Conservation (phyloP, 2,888 invertebrate species). For the Phymatocera aterrima region DNA sequence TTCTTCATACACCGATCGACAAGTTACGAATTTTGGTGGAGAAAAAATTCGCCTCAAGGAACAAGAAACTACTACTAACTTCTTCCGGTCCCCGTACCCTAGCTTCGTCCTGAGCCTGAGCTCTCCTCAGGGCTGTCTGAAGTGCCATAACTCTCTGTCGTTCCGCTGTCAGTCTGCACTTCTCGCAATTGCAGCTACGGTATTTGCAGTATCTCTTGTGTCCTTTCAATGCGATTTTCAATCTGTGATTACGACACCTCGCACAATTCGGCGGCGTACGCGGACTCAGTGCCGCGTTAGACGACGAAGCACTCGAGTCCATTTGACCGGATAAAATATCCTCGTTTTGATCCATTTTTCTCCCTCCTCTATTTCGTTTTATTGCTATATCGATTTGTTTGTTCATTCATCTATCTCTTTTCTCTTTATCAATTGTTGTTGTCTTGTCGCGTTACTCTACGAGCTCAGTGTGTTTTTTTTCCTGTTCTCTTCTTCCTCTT, state of each 20-base stretch:
- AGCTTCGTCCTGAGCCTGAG: conserved; percentile 91
- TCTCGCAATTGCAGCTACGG: conserved; percentile 89
- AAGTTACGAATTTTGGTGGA: background rate
- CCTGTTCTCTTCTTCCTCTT: too few relatives aligned
- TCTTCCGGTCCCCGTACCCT: conserved; percentile 57
- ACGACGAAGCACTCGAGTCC: conserved; percentile 75
- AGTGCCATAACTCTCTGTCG: conserved; percentile 93
- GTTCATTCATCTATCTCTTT: background rate
- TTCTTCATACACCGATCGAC: too few relatives aligned
- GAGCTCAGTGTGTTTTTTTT: too few relatives aligned
- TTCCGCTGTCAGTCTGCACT: conserved; percentile 91
- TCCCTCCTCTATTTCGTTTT: background rate
- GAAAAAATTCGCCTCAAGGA: conserved; percentile 49
- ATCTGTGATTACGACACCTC: conserved; percentile 93
- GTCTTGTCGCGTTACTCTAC: too few relatives aligned
- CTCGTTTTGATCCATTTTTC: conserved; percentile 41
- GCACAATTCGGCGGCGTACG: conserved; percentile 95
- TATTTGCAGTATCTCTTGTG: conserved; percentile 95
- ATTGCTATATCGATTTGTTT: background rate
- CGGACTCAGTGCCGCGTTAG: conserved; percentile 80
- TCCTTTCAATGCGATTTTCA: conserved; percentile 91
- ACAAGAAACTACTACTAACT: conserved; percentile 59
- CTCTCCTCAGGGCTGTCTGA: conserved; percentile 89
- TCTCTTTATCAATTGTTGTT: background rate
- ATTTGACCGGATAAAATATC: conserved; percentile 62